Conservation (phyloP, 2,113 vertebrate genomes). For the Albula goreensis region DNA sequence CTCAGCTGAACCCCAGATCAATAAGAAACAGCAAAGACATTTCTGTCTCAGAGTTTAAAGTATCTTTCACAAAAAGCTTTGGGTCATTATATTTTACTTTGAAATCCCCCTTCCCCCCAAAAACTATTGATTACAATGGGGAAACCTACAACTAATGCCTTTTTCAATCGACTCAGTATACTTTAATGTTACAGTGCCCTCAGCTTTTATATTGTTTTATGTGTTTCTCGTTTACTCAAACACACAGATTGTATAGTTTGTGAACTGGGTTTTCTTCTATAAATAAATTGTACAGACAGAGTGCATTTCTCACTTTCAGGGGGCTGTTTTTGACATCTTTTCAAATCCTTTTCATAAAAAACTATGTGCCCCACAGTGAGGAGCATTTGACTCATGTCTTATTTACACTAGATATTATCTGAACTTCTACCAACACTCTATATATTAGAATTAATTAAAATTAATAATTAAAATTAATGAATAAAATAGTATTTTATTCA, state of each 20-base stretch:
- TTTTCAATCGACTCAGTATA: neutral
- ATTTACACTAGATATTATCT: too few relatives aligned
- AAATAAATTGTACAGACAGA: too few relatives aligned
- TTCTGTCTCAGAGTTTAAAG: neutral
- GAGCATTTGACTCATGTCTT: too few relatives aligned
- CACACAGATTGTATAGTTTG: neutral
- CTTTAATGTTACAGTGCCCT: neutral
- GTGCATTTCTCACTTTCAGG: too few relatives aligned
- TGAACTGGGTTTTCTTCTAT: too few relatives aligned
- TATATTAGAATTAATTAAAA: too few relatives aligned
- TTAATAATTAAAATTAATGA: too few relatives aligned
- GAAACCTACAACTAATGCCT: neutral
- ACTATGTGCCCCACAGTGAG: too few relatives aligned
- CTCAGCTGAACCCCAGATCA: neutral
- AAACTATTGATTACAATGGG: neutral
- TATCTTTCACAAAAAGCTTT: neutral
- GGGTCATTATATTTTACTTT: neutral
- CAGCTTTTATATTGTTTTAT: neutral
- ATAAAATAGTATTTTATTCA: too few relatives aligned
- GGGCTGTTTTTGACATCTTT: too few relatives aligned
- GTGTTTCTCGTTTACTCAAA: neutral
- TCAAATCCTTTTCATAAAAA: too few relatives aligned
- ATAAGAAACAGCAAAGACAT: neutral
- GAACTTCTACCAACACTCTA: too few relatives aligned
- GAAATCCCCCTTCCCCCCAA: neutral